Conservation (phyloP, 2,113 vertebrate species). For the Rallus limicola region DNA sequence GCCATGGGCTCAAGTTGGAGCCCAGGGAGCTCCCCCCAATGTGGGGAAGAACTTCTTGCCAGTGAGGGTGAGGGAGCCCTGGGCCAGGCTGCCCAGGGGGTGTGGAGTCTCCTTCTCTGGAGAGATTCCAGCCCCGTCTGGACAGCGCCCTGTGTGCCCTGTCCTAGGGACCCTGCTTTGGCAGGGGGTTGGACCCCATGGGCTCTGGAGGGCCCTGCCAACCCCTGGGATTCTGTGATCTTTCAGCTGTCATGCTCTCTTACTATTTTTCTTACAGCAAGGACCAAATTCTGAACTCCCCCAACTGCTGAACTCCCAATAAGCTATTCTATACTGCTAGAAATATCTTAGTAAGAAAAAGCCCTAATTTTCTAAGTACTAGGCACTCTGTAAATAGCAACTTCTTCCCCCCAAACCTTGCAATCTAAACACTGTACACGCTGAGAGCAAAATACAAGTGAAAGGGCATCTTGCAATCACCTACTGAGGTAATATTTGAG, state of each 20-base stretch:
- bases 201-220: too few species aligned
- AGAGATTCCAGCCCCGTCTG: too few species aligned
- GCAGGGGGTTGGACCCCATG: too few species aligned
- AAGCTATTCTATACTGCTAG: not conserved
- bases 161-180: too few species aligned
- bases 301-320: not conserved
- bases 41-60: too few species aligned
- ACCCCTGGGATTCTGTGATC: not conserved
- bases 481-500: not conserved
- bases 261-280: not conserved
- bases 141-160: too few species aligned
- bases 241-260: not conserved
- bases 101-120: too few species aligned
- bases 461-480: not conserved
- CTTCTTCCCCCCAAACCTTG: not conserved
- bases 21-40: too few species aligned
- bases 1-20: too few species aligned
- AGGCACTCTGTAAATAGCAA: not conserved
- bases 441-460: not conserved
- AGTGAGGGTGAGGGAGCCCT: too few species aligned
- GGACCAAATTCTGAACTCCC: not conserved
- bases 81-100: too few species aligned
- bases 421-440: fast-evolving
- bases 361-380: not conserved
- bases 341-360: not conserved